Conservation (phyloP, 2,797 vertebrate species). For the Alca torda region DNA sequence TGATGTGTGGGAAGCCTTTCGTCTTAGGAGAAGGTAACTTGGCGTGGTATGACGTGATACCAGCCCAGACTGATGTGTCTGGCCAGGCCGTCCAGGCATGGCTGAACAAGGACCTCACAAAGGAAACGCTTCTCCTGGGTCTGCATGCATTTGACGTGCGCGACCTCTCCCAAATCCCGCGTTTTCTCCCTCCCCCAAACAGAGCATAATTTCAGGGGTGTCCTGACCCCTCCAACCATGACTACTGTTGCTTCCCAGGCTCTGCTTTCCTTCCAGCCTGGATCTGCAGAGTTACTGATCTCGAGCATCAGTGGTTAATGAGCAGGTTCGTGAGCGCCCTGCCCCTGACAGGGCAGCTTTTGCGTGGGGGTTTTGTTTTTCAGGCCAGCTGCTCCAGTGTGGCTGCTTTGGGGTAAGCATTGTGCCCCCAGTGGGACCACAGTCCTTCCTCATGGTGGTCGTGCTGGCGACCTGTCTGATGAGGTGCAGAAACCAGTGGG, state of each 20-base stretch:
- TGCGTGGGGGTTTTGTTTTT: background rate
- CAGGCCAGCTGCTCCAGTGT: background rate
- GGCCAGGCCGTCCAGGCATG: background rate
- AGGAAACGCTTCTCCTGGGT: background rate
- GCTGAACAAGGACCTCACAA: background rate
- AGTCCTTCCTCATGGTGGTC: background rate
- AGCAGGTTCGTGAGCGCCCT: background rate
- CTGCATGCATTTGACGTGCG: background rate
- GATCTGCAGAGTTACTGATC: background rate
- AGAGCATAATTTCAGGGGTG: background rate
- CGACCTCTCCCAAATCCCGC: background rate
- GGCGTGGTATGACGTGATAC: fast-evolving
- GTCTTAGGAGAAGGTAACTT: background rate
- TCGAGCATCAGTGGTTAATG: background rate
- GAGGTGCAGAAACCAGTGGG: background rate
- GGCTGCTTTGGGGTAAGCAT: background rate
- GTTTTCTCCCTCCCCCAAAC: fast-evolving
- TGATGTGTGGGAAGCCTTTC: background rate
- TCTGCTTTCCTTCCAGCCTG: background rate
- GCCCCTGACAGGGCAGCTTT: background rate
- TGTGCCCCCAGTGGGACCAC: background rate
- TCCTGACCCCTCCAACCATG: background rate
- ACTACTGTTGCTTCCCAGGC: background rate
- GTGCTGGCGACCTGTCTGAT: background rate
- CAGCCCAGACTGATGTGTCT: too few relatives aligned